Base-by-base conservation (phyloP, 1,140 invertebrate species). In the Hylyphantes graminicola region DNA sequence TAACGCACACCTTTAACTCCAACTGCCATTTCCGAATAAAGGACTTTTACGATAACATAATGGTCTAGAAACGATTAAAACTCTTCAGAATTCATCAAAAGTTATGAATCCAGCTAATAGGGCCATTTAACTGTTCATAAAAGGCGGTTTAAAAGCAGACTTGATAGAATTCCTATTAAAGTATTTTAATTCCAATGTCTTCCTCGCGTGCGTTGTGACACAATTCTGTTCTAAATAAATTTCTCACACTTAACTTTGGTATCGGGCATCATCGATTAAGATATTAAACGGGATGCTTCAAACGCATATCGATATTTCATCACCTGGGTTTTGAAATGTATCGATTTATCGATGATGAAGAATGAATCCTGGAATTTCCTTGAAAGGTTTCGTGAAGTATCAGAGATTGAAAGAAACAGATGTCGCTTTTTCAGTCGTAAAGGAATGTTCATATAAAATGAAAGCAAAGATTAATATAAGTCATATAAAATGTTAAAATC, bases 231-330 rank as follows among this genome's bases (percentile, higher is more conserved):
- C 64, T 15, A 78, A 65, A 67, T 78, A 78, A 78, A 78, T 67
- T 78, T 19, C 12, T 48, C 63, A 64, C 50, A 78, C 61, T 78
- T 78, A 78, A 54, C 76, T 78, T 78, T 67, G 48, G 19, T 78
- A 78, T 78, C 67, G 76, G 67, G 50, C 64, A n/a, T 7, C 57
- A 78, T 78, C 76, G 76, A 67, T 67, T 64, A 78, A 78, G 51
- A 35, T 65, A 78, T 78, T 78, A 78, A 78, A 67, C 61, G 54
- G 61, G n/a, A 64, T 65, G 57, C 35, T 48, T 63, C 74, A 50
- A 11, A 13, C 15, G 48, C n/a, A 13, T 21, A 55, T 50, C 76
- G 64, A 78, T 78, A 78, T 78, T 78, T 67, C 76, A 55, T 78
- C 63, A 54, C 35, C 51, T 67, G 19, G 51, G 21, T 35, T 78